Evolutionary conservation across 2,888 invertebrate species (phyloP).

Genomic region (Chrysotoxum bicinctum): DNA sequence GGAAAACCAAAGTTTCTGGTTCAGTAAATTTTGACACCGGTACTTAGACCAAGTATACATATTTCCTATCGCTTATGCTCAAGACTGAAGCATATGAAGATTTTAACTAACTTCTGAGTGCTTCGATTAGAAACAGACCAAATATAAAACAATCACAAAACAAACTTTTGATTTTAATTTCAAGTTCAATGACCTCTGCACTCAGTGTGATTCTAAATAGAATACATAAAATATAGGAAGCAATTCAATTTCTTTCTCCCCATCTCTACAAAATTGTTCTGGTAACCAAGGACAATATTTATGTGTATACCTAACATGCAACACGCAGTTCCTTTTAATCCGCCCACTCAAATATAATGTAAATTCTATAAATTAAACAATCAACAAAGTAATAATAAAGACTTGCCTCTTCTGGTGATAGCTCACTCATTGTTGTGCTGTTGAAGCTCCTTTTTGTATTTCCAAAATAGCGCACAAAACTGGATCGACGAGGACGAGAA

Average conservation of each 20-base stretch:
- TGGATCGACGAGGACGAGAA: slow-evolving; percentile 11
- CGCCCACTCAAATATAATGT: not conserved
- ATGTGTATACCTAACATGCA: not conserved
- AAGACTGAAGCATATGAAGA: no score
- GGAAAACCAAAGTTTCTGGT: no score
- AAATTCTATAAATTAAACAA: slow-evolving; percentile 23
- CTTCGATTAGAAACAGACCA: no score
- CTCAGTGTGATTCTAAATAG: not conserved
- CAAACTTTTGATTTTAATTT: not conserved
- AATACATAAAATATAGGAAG: not conserved
- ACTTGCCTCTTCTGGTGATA: slow-evolving; percentile 94
- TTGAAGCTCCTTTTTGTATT: slow-evolving; percentile 68
- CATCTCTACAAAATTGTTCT: not conserved
- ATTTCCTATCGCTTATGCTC: no score
- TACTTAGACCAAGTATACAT: no score
- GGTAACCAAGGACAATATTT: slow-evolving; percentile 30
- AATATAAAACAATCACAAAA: not conserved
- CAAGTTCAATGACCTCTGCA: not conserved
- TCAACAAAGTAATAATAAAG: slow-evolving; percentile 15
- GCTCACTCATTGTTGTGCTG: slow-evolving; percentile 87
- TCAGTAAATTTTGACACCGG: no score
- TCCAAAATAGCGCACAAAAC: slow-evolving; percentile 54
- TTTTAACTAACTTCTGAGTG: no score
- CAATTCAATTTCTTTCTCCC: not conserved
- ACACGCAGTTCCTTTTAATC: not conserved